Evolutionary conservation across 1,140 invertebrate genomes (phyloP), one percentile per base, ranked within the genome.

Genomic region (Pseudomyrmex dendroicus): DNA sequence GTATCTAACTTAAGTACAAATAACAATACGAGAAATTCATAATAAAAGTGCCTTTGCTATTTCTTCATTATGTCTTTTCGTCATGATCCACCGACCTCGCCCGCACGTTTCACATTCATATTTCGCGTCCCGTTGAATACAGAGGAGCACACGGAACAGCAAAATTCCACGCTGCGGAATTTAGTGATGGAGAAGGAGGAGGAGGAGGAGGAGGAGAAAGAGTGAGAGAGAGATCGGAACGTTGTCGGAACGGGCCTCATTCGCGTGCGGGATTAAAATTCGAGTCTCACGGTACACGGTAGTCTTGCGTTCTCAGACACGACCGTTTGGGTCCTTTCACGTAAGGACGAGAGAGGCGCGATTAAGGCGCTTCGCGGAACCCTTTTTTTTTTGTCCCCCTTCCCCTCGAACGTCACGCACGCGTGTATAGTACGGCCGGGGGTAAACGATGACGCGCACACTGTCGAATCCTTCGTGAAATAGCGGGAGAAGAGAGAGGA

Each of bases 251-350:
- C 84, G 84, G 82, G 86, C 86, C 85, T 88, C 92, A 88, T 91
- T 92, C 91, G 92, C 90, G 90, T 91, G 91, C 89, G 87, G 89
- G 88, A 92, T 92, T 92, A 90, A 92, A 92, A 92, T 92, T 92
- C 89, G 89, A 92, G 90, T 92, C 92, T 87, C 92, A 92, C 91
- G 91, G 90, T 92, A 68, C 50, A 77, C 89, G 80, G 84, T 87
- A 91, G 89, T 86, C 88, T 90, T 89, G 85, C 86, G 90, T 91
- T 92, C 91, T 91, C 89, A 91, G 89, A 89, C 86, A 87, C 83
- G 77, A 89, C 52, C 85, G 85, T 86, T 84, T 85, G 89, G 89
- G 85, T 85, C 84, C 80, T 83, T 85, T 85, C 70, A 84, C 72
- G 80, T 76, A 85, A 85, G 62, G 72, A 66, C 62, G 54, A 72